Base-by-base conservation (phyloP, 2,113 vertebrate genomes). In the Sebastes fasciatus region DNA sequence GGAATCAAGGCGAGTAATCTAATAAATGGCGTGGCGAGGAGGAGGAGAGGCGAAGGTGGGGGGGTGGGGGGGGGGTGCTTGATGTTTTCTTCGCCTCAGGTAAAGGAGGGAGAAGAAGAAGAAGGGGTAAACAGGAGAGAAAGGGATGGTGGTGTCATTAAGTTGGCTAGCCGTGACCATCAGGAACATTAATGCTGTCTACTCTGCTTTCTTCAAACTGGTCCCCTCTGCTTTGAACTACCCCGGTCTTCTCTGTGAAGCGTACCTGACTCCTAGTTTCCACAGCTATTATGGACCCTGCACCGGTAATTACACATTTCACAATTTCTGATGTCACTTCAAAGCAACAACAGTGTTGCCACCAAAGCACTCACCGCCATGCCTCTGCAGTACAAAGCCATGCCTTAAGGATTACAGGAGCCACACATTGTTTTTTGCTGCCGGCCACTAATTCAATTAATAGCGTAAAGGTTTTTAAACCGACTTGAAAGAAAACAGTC, bases 371-470 rank as follows among this genome's bases (percentile, higher is more conserved):
- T 84, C 66, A 51, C 73, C 66, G 48, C 73, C 26, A 63, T 68
- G 83, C 75, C 55, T 52, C 42, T 34, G 79, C 48, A 74, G 80
- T 77, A 91, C 88, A 95, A 94, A 95, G 89, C 83, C 23, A 11
- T 80, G 88, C 89, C 89, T 90, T 34, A 26, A 93, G 94, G 91
- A 94, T 94, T 92, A 90, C 84, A 75, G 78, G 82, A 86, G 88
- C 84, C 82, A 87, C 64, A 81, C 87, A 89, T 87, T 94, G 88
- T 94, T 91, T 94, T 91, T 94, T 81, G 83, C 90, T 93, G 84
- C 82, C 61, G 85, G 93, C 90, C 91, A 92, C 89, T 94, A 93
- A 94, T 95, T 95, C 88, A 94, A 94, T 95, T 92, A 95, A 92
- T 89, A 86, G 62, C 74, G 54, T 16, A 58, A 63, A 57, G 77